A percentile compares a stretch with the other conserved stretches of the same genome.
These are phyloP conservation scores for Argya squamiceps DNA, from an alignment of 2,797 vertebrate genomes.

Conservation along the genomic window DNA sequence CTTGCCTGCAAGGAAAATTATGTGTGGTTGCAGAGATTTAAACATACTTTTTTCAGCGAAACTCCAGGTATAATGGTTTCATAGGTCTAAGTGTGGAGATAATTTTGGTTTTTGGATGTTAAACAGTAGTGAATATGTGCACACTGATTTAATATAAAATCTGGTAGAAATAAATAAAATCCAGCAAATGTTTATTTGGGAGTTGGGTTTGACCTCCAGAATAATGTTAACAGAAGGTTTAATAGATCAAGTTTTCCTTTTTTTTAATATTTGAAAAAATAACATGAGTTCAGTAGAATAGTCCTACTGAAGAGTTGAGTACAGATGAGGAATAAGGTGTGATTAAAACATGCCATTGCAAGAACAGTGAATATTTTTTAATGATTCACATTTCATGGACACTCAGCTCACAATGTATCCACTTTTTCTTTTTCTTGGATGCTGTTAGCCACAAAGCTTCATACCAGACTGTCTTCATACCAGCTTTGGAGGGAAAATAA, in stretches of 20 bases:
- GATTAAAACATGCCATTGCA: not conserved
- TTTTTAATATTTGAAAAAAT: slow-evolving; percentile 7
- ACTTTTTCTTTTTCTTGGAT: not conserved
- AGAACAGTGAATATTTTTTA: slow-evolving; percentile 1
- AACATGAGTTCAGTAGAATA: not conserved
- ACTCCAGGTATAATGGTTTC: slow-evolving; percentile 63
- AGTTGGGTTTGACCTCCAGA: slow-evolving; percentile 32
- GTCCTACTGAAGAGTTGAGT: not conserved
- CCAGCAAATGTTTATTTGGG: slow-evolving; percentile 16
- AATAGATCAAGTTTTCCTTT: not conserved
- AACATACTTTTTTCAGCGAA: slow-evolving; percentile 41
- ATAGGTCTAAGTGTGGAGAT: slow-evolving; percentile 24
- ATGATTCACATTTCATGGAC: not conserved
- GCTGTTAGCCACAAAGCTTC: not conserved
- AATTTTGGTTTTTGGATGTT: slow-evolving; percentile 46
- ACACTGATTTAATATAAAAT: slow-evolving; percentile 7
- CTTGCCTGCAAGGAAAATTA: slow-evolving; percentile 67
- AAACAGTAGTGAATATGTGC: not conserved
- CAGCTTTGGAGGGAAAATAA: not conserved
- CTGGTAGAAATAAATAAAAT: slow-evolving; percentile 44
- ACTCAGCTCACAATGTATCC: not conserved
- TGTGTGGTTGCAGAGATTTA: slow-evolving; percentile 38
- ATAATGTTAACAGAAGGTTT: not conserved
- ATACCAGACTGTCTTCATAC: not conserved
- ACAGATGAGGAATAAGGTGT: not conserved